phyloP scores from a whole-genome alignment of 1,140 invertebrate genomes.

The Reticulitermes speratus region DNA sequence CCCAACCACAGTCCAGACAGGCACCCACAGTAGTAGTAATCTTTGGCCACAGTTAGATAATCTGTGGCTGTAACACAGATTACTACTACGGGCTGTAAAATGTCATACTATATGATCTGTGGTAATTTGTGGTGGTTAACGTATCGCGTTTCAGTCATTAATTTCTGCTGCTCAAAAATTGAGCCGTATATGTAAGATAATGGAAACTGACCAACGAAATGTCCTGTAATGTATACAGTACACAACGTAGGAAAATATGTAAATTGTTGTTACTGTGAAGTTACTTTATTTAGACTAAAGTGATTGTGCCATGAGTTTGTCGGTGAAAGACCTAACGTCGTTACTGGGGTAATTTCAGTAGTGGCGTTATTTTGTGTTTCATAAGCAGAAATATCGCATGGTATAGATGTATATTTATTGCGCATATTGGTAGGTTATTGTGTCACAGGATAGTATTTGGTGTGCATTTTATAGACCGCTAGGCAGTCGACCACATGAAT shows the following conservation, averaged over 20 bases:
- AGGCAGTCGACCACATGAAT: not conserved
- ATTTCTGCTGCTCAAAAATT: too few relatives aligned
- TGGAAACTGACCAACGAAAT: too few relatives aligned
- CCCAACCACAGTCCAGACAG: too few relatives aligned
- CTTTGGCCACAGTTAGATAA: too few relatives aligned
- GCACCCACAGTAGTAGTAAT: too few relatives aligned
- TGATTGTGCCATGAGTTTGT: constrained; percentile 35
- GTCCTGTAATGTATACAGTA: too few relatives aligned
- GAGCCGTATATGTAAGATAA: too few relatives aligned
- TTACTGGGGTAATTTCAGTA: constrained; percentile 36
- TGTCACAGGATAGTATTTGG: not conserved
- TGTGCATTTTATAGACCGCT: not conserved
- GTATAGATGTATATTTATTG: not conserved
- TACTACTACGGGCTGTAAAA: too few relatives aligned
- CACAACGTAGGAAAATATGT: not conserved
- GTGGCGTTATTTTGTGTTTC: not conserved
- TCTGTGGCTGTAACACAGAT: too few relatives aligned
- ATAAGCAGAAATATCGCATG: not conserved
- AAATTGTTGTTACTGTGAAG: not conserved
- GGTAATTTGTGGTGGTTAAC: too few relatives aligned
- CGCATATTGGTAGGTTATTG: not conserved
- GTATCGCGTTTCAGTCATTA: too few relatives aligned
- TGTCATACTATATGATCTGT: too few relatives aligned
- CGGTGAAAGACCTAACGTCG: constrained; percentile 38
- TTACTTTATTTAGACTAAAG: not conserved